phyloP scores from a whole-genome alignment of 37 sponge, comb jelly and placozoan genomes.

The Diacarnus erythraeanus region DNA sequence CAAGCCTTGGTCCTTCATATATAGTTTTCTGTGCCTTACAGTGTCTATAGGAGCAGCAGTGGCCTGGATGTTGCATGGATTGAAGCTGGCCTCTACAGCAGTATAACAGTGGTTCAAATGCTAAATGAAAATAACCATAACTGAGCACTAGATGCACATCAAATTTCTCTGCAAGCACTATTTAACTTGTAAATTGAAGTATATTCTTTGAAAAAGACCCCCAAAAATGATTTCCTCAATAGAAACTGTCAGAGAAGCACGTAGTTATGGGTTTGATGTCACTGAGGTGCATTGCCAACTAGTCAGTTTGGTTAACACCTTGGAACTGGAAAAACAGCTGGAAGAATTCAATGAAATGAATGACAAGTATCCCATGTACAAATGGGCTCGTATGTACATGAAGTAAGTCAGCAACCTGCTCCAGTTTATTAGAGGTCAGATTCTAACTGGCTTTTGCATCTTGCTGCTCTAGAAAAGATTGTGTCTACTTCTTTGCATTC shows the following conservation, averaged over 20 bases:
- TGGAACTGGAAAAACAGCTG: not conserved
- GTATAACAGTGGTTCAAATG: not conserved
- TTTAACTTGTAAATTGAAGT: not conserved
- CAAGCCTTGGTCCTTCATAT: not conserved
- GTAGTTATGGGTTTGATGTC: too few relatives aligned
- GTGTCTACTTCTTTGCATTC: conserved; percentile 7
- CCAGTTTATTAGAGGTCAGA: not conserved
- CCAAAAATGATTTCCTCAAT: not conserved
- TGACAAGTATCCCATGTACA: too few relatives aligned
- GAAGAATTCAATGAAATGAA: too few relatives aligned
- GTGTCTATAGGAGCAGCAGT: conserved; percentile 10
- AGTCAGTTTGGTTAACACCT: not conserved
- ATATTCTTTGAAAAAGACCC: not conserved
- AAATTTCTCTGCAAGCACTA: not conserved
- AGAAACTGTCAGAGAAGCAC: not conserved
- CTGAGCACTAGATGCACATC: not conserved
- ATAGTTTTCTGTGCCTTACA: conserved; percentile 1
- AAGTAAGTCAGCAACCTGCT: not conserved
- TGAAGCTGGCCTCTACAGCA: not conserved
- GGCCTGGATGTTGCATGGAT: not conserved
- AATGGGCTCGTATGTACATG: too few relatives aligned
- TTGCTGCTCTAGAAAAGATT: not conserved
- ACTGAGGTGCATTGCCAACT: not conserved
- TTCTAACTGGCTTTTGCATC: not conserved
- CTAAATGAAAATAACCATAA: not conserved